Base-by-base conservation (phyloP, 1,140 invertebrate genomes). In the Drosophila arizonae region DNA sequence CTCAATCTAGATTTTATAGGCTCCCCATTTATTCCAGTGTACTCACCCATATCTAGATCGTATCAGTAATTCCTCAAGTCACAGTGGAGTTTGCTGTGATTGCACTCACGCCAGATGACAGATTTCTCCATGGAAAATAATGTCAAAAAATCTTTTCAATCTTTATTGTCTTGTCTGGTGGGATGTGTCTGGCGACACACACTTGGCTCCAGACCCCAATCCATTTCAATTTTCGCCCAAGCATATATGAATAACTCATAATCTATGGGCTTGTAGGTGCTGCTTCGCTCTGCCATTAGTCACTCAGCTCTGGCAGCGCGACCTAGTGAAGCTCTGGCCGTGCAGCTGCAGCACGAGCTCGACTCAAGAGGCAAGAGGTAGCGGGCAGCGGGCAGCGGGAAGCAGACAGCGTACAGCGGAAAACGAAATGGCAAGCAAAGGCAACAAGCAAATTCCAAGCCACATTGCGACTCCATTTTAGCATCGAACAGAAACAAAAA, bases 391-490 rank as follows among this genome's bases (percentile, higher is more conserved):
- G 33, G 33, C 10, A 36, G 36, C 60, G 51, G 64, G 63, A 60
- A 60, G 67, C 58, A 43, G 67, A 41, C 50, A 56, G 60, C 67
- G 52, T 60, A 63, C 63, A 62, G 62, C 58, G 63, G 45, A 50
- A 72, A 72, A 54, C 72, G 61, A 76, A 76, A 79, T 60, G 54
- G 65, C 82, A 70, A 73, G 52, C 43, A 63, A 56, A 43, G 15
- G 64, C 66, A 58, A 70, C 64, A 55, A 71, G 51, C 65, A 57
- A 81, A 81, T 73, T 78, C 70, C 81, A 72, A 66, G 50, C 43
- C 67, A 50, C 60, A 52, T 72, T 79, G 64, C 54, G 24, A 36
- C 50, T 61, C n/a, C 46, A 30, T 24, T 57, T 43, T 60, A 45
- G 54, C 24, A 58, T 39, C 36, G 26, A 15, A 3, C 3, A 24